These are phyloP conservation scores for Lutjanus erythropterus DNA, from an alignment of 2,113 vertebrate genomes.

Conservation along the genomic window DNA sequence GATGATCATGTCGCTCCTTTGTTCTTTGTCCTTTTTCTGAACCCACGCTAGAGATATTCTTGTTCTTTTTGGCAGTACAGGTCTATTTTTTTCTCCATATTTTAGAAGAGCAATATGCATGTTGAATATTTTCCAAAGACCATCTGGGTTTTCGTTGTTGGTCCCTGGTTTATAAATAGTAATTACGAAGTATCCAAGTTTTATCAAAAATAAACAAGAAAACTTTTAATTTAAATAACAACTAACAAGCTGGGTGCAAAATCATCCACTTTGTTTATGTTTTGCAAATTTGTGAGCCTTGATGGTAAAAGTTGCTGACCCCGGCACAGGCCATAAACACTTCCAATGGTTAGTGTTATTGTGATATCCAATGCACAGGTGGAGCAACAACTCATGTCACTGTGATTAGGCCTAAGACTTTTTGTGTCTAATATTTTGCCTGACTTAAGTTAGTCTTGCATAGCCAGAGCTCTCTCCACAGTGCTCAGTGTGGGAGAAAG, in stretches of 20 bases:
- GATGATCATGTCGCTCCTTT: conserved; percentile 22
- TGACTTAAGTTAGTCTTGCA: too few species aligned
- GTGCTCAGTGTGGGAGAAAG: too few species aligned
- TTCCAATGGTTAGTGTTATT: neutral
- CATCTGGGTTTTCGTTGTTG: neutral
- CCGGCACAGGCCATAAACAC: too few species aligned
- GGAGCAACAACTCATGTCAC: too few species aligned
- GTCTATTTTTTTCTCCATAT: neutral
- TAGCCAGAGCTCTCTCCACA: too few species aligned
- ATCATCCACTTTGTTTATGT: neutral
- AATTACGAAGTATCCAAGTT: neutral
- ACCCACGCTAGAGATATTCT: conserved; percentile 2
- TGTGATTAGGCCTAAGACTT: too few species aligned
- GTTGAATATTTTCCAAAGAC: neutral
- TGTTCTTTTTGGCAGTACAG: neutral
- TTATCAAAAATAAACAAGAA: neutral
- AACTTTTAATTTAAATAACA: neutral
- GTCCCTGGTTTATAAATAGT: neutral
- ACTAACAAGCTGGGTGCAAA: neutral
- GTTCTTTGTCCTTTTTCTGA: conserved; percentile 27
- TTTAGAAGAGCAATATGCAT: neutral
- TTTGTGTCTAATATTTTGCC: too few species aligned
- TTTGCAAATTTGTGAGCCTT: too few species aligned
- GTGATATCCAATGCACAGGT: neutral
- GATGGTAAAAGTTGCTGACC: too few species aligned